phyloP scores from a whole-genome alignment of 2,113 vertebrate species.

The Laticauda laticaudata region DNA sequence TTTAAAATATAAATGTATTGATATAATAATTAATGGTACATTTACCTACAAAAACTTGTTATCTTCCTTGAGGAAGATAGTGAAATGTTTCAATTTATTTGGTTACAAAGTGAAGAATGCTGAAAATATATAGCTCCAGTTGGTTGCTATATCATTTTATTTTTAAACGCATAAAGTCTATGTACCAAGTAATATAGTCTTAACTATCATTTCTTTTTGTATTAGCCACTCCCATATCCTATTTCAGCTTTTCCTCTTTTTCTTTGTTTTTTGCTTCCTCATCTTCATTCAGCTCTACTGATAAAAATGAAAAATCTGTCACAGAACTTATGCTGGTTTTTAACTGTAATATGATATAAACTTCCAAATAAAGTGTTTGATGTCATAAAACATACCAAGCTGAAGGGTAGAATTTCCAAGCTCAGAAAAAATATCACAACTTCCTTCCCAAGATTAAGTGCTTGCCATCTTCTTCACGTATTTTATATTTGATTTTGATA shows the following conservation, averaged over 20 bases:
- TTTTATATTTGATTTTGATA: constrained; percentile 28
- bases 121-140: background rate
- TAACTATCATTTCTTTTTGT: background rate
- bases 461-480: background rate
- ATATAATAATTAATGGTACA: background rate
- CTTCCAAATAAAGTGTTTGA: background rate
- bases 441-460: constrained; percentile 5
- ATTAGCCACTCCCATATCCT: background rate
- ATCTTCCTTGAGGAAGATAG: background rate
- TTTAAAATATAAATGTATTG: background rate
- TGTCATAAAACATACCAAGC: constrained; percentile 12
- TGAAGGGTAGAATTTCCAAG: constrained; percentile 26
- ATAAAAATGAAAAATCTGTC: constrained; percentile 11
- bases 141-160: background rate
- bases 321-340: background rate
- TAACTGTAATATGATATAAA: constrained; percentile 16
- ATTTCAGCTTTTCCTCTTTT: constrained; percentile 1
- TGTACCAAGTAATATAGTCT: background rate
- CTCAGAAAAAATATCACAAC: constrained; percentile 9
- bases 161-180: background rate
- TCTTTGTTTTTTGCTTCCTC: constrained; percentile 6
- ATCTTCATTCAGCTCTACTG: constrained; percentile 3
- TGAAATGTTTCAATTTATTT: background rate
- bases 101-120: background rate
- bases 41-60: background rate